Conservation (phyloP, 2,113 vertebrate species). For the Mastomys coucha region DNA sequence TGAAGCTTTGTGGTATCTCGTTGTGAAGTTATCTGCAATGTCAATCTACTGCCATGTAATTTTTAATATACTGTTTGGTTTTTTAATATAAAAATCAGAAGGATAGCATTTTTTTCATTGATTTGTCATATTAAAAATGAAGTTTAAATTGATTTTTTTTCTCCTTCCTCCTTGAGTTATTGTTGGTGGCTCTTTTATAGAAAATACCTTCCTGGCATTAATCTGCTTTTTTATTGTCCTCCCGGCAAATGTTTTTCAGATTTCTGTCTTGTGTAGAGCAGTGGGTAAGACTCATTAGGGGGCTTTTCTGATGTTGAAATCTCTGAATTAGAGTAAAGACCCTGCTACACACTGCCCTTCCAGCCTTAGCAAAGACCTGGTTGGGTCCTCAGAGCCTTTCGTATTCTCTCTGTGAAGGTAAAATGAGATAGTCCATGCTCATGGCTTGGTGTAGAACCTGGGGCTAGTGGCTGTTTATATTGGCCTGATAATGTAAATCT, state of each 20-base stretch:
- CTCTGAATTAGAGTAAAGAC: slow-evolving; percentile 2
- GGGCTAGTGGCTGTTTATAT: slow-evolving; percentile 25
- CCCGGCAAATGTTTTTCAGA: neutral
- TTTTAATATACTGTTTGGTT: slow-evolving; percentile 11
- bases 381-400: neutral
- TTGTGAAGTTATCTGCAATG: neutral
- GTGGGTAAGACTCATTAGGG: neutral
- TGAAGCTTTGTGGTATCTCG: neutral
- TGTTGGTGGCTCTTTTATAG: neutral
- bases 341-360: neutral
- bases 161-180: neutral
- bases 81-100: slow-evolving; percentile 57
- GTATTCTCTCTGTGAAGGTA: neutral
- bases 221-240: slow-evolving; percentile 17
- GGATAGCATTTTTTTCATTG: neutral
- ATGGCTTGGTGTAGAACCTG: neutral
- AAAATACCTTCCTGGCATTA: neutral
- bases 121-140: neutral
- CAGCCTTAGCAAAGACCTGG: neutral
- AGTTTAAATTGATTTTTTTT: neutral
- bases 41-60: neutral
- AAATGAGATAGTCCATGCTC: slow-evolving; percentile 7
- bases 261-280: neutral
- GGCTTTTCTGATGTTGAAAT: slow-evolving; percentile 9
- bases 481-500: slow-evolving; percentile 49